These are phyloP conservation scores for Melanerpes aurifrons DNA, from an alignment of 2,113 vertebrate species.

Conservation along the genomic window DNA sequence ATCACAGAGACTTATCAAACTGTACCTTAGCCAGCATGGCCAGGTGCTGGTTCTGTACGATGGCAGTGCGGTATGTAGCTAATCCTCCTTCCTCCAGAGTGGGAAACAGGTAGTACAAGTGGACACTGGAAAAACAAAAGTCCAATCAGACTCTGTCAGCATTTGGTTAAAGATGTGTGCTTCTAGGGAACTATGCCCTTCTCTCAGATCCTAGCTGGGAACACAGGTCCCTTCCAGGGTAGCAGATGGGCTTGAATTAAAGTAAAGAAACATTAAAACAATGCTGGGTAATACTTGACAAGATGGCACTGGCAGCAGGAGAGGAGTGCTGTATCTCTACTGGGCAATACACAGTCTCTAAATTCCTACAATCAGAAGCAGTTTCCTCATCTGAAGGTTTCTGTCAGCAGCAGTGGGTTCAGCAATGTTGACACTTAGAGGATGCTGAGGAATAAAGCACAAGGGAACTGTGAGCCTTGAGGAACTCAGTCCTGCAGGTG, in stretches of 20 bases:
- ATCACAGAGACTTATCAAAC: background rate
- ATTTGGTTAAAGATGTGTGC: background rate
- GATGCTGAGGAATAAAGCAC: background rate
- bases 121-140: constrained; percentile 83
- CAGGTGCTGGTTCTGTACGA: constrained; percentile 98
- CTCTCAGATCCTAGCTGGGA: background rate
- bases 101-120: constrained; percentile 97
- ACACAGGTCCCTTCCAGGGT: background rate
- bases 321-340: background rate
- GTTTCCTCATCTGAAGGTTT: background rate
- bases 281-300: background rate
- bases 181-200: background rate
- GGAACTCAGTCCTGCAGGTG: accelerated
- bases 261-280: background rate
- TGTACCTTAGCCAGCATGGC: constrained; percentile 97
- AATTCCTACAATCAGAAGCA: background rate
- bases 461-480: background rate
- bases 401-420: background rate
- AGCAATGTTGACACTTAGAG: background rate
- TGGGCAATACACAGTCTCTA: background rate
- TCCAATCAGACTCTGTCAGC: background rate
- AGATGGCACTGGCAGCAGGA: background rate
- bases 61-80: constrained; percentile 96
- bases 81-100: constrained; percentile 94
- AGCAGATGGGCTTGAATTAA: background rate